Evolutionary conservation across 2,113 vertebrate genomes (phyloP).

Genomic region (Tauraco erythrolophus): DNA sequence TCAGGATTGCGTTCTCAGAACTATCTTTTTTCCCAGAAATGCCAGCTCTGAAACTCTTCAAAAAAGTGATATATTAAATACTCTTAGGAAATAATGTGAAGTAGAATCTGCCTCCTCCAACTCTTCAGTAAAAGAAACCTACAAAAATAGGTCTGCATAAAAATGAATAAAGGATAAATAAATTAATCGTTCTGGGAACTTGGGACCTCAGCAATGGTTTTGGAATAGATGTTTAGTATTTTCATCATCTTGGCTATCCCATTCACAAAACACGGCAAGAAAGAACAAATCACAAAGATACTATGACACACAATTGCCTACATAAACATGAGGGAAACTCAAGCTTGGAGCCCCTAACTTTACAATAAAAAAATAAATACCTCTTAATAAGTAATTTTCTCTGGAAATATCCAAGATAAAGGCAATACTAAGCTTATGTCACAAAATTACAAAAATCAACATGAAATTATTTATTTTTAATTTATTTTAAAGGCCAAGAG

Average conservation of each 20-base stretch:
- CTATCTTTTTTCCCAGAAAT: not conserved
- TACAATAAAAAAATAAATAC: not conserved
- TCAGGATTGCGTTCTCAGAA: not conserved
- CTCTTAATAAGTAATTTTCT: not conserved
- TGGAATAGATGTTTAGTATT: not conserved
- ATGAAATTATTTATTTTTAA: not conserved
- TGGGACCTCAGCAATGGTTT: not conserved
- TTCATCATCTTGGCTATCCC: not conserved
- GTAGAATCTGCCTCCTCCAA: not conserved
- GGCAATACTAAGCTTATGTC: not conserved
- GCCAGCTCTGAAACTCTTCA: not conserved
- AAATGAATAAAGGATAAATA: not conserved
- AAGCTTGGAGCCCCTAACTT: not conserved
- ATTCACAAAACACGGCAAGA: not conserved
- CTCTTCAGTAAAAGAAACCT: not conserved
- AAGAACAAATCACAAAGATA: not conserved
- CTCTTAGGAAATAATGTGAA: not conserved
- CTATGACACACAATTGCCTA: not conserved
- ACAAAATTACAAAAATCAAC: conserved; percentile 15
- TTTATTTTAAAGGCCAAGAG: conserved; percentile 22
- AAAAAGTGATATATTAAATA: not conserved
- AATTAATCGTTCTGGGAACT: not conserved
- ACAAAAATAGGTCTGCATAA: not conserved
- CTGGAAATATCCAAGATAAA: conserved; percentile 36
- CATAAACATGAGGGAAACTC: not conserved